Evolutionary conservation across 2,888 invertebrate species (phyloP), one percentile per base, ranked within the genome.

Genomic region (Tiliacea aurago): DNA sequence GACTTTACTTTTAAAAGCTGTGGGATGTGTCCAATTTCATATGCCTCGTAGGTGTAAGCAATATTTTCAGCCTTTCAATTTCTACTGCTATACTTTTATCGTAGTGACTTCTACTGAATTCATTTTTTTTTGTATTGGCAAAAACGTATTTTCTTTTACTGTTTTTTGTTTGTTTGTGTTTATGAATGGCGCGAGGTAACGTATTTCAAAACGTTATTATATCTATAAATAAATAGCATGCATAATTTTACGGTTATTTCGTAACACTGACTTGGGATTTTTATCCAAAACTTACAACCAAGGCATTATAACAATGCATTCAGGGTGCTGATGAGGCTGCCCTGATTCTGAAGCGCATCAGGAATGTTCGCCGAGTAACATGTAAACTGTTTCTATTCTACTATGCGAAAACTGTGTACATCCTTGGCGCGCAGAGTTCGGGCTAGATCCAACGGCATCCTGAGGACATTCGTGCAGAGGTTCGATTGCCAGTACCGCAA

Each of bases 1-100:
- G 89, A 91, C 59, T 86, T 85, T 20, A 92, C 91, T 0, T 90
- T 73, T 13, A 9, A 71, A 5, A 5, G 5, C 4, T 93, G 93
- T 68, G 65, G 65, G 72, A 0, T 93, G 93, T 66, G 91, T 92
- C 10, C 83, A 83, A 55, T 92, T 86, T 55, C 80, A 90, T 68
- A 91, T 93, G 93, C 93, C 92, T 43, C 90, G 93, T 92, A 85
- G 89, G 91, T 69, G 23, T 69, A 37, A 11, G 1, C 18, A 23
- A 33, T 37, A 28, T 41, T 49, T 66, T 18, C n/a, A 64, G n/a
- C n/a, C 1, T 11, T 23, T 47, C 1, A 23, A 64, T 23, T 3
- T 47, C 37, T 23, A 1, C 1, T 49, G 9, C 4, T n/a, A n/a
- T n/a, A n/a, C n/a, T 13, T 2, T 28, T 18, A 55, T 18, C 28